Base-by-base conservation (phyloP, 2,888 invertebrate genomes). In the Machimus atricapillus region DNA sequence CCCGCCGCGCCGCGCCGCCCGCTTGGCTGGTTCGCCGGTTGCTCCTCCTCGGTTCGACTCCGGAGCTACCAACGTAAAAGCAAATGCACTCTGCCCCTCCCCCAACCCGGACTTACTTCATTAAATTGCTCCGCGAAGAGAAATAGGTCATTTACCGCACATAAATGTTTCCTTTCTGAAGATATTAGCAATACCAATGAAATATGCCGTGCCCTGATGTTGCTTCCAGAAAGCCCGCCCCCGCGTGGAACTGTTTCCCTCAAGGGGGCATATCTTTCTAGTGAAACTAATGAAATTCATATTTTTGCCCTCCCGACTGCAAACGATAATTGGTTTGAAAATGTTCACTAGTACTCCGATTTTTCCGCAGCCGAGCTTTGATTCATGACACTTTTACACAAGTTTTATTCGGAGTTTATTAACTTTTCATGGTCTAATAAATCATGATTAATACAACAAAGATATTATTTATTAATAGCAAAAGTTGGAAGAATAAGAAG, bases 91-190 rank as follows among this genome's bases (percentile, higher is more conserved):
- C 40, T 16, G 9, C 16, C 8, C n/a, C 14, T 6, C 27, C 37
- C 34, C 40, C 14, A 14, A 37, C 58, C 23, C 7, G 14, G 37
- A n/a, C 14, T 76, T 76, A 76, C 76, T 40, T 76, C 76, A 76
- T 76, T 76, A 76, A 76, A 76, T 76, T 76, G 34, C 16, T 76
- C 37, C 76, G 34, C 76, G 37, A 40, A 76, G 40, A 76, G 76
- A 76, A 76, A 40, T n/a, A 76, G 76, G 76, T 76, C 76, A 76
- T 76, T 76, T 66, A 23, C 23, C 66, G 66, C 66, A 66, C 66
- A 66, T 66, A 66, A 66, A 66, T 66, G 66, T 66, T 66, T 66
- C 66, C 66, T 23, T 66, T 66, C 66, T 66, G 66, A 9, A 66
- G 66, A 66, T 66, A 66, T 66, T 66, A 66, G 66, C 66, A 66